phyloP scores from a whole-genome alignment of 2,797 vertebrate genomes.

The Acropternis orthonyx region DNA sequence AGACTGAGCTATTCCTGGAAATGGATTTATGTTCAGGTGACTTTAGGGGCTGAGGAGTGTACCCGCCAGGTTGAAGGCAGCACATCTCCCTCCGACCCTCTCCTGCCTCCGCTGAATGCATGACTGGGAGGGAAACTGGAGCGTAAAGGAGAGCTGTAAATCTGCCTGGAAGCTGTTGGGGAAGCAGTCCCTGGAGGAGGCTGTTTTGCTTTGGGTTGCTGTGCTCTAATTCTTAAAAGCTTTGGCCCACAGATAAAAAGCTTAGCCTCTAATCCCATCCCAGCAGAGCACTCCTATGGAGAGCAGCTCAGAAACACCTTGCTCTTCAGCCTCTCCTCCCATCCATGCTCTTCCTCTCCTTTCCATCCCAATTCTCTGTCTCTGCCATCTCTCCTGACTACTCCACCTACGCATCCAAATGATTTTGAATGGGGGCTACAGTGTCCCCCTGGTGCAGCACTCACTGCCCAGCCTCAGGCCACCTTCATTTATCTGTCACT shows the following conservation, averaged over 20 bases:
- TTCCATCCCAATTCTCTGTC: background rate
- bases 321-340: background rate
- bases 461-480: background rate
- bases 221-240: slow-evolving; percentile 55
- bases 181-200: slow-evolving; percentile 29
- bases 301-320: slow-evolving; percentile 25
- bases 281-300: background rate
- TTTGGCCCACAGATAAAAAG: slow-evolving; percentile 56
- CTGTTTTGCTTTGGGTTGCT: background rate
- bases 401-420: background rate
- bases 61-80: background rate
- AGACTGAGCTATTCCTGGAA: background rate
- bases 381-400: background rate
- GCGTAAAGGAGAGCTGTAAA: background rate
- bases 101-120: background rate
- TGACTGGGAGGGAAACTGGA: slow-evolving; percentile 34
- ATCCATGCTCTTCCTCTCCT: background rate
- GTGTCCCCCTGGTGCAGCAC: background rate
- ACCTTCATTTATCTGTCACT: fast-evolving
- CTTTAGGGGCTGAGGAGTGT: background rate
- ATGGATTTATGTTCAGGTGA: background rate
- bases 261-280: slow-evolving; percentile 2
- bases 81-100: background rate
- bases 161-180: slow-evolving; percentile 22
- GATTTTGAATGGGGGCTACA: background rate